Evolutionary conservation across 2,888 invertebrate species (phyloP), one percentile per base, ranked within the genome.

Genomic region (Diaprepes abbreviatus): DNA sequence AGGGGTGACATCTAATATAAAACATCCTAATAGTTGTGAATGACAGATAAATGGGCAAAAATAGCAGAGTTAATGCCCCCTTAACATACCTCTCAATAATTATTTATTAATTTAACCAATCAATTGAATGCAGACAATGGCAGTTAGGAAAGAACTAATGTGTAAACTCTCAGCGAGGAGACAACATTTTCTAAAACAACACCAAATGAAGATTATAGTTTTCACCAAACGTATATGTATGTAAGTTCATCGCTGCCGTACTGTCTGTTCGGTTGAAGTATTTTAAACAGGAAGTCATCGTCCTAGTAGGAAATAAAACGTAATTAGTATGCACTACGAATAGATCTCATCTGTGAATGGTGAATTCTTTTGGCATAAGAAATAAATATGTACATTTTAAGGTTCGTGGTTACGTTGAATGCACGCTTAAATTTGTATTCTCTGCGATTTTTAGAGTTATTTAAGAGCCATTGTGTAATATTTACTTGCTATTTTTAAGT

Each of bases 241-340:
- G 17, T 6, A 38, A 38, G 6, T 17, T 19, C 43, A 10, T 43
- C 4, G 43, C 10, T 19, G 19, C 3, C 43, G 19, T 43, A 43
- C 2, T 2, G 19, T 43, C 43, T 43, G 19, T 10, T 43, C 19
- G 17, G 43, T 36, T 55, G 21, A 55, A 55, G 21, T 19, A 38
- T 36, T 38, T 57, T 57, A 35, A 38, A 28, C 57, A 57, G 57
- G 40, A 57, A 57, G 57, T 24, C 57, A 57, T 24, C 19, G 40
- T 14, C 45, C 55, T 48, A 43, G 54, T 45, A 54, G 43, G 57
- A 36, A 48, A 55, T 48, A 33, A 31, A 57, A 57, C 48, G 52
- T 66, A 58, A 66, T 66, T 66, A 66, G 66, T 66, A 66, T 66
- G 58, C 66, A 57, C 28, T 58, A 66, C 50, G 66, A 48, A 45